These are phyloP conservation scores for Acholoe squamosa DNA, from an alignment of 2,888 invertebrate genomes.

Conservation along the genomic window DNA sequence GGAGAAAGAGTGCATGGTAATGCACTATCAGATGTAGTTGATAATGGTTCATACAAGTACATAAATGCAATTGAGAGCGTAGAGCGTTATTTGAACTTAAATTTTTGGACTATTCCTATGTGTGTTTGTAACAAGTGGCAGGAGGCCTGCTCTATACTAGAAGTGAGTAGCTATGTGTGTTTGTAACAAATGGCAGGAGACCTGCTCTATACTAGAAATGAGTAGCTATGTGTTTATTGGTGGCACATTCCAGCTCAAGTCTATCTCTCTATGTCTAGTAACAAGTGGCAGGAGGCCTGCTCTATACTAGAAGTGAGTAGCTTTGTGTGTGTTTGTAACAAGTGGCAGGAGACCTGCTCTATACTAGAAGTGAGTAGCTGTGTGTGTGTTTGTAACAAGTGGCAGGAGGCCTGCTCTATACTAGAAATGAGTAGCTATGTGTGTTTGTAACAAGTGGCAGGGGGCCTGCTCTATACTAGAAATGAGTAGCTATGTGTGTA, in stretches of 20 bases:
- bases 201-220: background rate
- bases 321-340: conserved; percentile 81
- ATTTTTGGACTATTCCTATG: too few relatives aligned
- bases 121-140: too few relatives aligned
- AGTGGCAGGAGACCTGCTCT: conserved; percentile 82
- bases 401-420: conserved; percentile 91
- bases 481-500: background rate
- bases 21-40: too few relatives aligned
- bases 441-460: background rate
- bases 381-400: conserved; percentile 88
- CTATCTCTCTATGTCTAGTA: too few relatives aligned
- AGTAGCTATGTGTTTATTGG: background rate
- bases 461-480: background rate
- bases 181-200: background rate
- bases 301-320: background rate
- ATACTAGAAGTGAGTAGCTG: background rate
- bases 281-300: too few relatives aligned
- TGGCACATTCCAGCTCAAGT: too few relatives aligned
- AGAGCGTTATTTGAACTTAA: too few relatives aligned
- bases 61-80: too few relatives aligned
- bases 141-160: background rate
- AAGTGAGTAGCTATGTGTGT: background rate
- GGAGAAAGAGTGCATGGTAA: too few relatives aligned
- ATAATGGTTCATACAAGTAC: too few relatives aligned
- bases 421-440: conserved; percentile 74